Conservation (phyloP, 2,888 invertebrate species). For the Netelia inedita region DNA sequence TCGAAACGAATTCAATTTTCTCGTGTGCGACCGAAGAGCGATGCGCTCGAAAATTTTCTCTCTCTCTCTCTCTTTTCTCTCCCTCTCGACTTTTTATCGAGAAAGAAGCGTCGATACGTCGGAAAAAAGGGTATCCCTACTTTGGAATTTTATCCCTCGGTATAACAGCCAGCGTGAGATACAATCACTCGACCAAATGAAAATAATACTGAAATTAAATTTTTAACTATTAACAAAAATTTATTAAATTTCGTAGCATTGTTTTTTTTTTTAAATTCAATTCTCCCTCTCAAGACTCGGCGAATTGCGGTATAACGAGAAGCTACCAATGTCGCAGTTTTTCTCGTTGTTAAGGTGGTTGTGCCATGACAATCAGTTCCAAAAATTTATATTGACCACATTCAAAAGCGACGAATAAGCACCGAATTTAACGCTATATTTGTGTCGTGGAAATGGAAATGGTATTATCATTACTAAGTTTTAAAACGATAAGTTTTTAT, state of each 20-base stretch:
- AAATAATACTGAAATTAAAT: background rate
- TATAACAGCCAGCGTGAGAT: no score
- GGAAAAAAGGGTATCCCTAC: background rate
- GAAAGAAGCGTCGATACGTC: background rate
- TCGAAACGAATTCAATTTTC: slow-evolving; percentile 64
- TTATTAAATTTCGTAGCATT: background rate
- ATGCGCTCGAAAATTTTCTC: slow-evolving; percentile 30
- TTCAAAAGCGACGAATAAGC: no score
- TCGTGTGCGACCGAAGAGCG: slow-evolving; percentile 6
- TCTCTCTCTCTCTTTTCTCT: background rate
- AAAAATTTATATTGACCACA: no score
- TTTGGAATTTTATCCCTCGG: background rate
- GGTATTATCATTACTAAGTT: no score
- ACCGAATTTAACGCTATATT: no score
- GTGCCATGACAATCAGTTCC: no score
- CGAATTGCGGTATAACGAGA: slow-evolving; percentile 40
- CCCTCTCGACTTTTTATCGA: slow-evolving; percentile 5
- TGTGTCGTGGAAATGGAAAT: no score
- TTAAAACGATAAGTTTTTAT: no score
- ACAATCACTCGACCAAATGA: background rate
- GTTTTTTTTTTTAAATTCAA: background rate
- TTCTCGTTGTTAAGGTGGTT: slow-evolving; percentile 16
- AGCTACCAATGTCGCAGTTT: slow-evolving; percentile 58
- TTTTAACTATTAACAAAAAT: background rate
- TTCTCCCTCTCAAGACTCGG: slow-evolving; percentile 4